These are phyloP conservation scores for Beroe forskalii DNA, from an alignment of 37 sponge, comb jelly and placozoan genomes.

Conservation along the genomic window DNA sequence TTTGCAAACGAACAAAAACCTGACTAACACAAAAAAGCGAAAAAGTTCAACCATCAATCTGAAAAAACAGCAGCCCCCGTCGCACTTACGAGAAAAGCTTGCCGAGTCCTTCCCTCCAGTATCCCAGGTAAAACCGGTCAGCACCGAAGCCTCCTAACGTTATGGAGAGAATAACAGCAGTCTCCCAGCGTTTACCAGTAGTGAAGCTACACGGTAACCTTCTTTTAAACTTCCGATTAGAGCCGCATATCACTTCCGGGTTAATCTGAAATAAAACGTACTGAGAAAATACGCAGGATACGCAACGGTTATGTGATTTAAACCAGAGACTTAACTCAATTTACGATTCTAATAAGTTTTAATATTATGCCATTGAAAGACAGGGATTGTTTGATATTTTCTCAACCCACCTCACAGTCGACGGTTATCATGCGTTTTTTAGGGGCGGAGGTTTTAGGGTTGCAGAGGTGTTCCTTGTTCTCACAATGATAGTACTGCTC, in stretches of 20 bases:
- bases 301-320: too few species aligned
- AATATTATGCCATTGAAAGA: not conserved
- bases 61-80: too few species aligned
- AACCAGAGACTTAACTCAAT: too few species aligned
- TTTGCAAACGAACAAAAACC: too few species aligned
- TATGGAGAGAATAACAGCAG: slow-evolving; percentile 63
- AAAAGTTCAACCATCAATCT: not conserved
- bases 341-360: too few species aligned
- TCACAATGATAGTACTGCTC: not conserved
- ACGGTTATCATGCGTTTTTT: not conserved
- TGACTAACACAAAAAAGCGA: too few species aligned
- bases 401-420: not conserved
- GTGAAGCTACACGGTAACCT: not conserved
- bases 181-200: slow-evolving; percentile 27
- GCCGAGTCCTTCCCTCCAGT: slow-evolving; percentile 84
- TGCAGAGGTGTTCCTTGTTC: not conserved
- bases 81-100: slow-evolving; percentile 75
- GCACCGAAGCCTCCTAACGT: slow-evolving; percentile 96
- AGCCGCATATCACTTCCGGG: not conserved
- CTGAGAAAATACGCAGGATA: too few species aligned
- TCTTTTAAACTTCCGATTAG: not conserved
- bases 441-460: not conserved
- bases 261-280: too few species aligned
- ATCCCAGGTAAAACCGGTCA: slow-evolving; percentile 90
- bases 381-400: too few species aligned